Evolutionary conservation across 2,113 vertebrate species (phyloP), one percentile per base, ranked within the genome.

Genomic region (Gorsachius goisagi): DNA sequence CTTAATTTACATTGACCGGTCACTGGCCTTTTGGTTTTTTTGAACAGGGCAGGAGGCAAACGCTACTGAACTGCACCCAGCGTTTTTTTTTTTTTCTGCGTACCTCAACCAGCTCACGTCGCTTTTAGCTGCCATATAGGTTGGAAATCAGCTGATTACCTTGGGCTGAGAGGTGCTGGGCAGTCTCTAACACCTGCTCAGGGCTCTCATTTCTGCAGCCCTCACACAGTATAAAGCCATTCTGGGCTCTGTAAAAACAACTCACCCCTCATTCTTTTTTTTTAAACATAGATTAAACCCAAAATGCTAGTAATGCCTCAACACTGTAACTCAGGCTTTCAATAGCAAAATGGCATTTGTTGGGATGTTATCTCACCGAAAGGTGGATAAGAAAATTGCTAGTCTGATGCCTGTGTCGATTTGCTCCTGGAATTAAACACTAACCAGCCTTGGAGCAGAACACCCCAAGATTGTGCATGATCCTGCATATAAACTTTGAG

Each of bases 61-160:
- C 21, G 19, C 45, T 88, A 35, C 49, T 72, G 56, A 60, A 47
- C 10, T 58, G 22, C 6, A 60, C 8, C 5, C 15, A 47, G 30
- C 9, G 5, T 52, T 75, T 60, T 71, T 62, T 3, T 41, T 44
- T 44, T 44, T 44, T 14, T 44, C 32, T 45, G 5, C 6, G 0
- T 66, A 33, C 11, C 3, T 80, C 22, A 44, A 12, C n/a, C 86
- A 56, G 9, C 11, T 76, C 16, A 32, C 0, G 0, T 55, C 76
- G 7, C 22, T 89, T 84, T 77, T 66, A 23, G n/a, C 28, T 75
- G 13, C n/a, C 4, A 0, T 62, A 19, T 11, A 66, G 27, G 15
- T 4, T 74, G 81, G 60, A 81, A 89, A 68, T 20, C 14, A 83
- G 68, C 4, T 20, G 18, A 56, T 80, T 44, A n/a, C 8, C 19